phyloP scores from a whole-genome alignment of 1,140 invertebrate species.

The Pseudomyrmex cubaensis region DNA sequence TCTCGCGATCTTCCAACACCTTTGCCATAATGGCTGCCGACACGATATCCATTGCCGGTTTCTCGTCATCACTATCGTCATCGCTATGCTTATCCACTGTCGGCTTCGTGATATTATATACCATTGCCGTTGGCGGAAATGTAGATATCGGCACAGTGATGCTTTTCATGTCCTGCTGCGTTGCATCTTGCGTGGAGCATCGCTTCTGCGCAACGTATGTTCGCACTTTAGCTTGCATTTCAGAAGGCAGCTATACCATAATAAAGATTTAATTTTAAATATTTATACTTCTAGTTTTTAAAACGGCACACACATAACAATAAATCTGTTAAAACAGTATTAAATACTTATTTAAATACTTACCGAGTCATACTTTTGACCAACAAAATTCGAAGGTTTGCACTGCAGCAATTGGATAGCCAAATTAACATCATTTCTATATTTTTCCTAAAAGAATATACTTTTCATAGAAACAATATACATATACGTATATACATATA shows the following conservation, averaged over 20 bases:
- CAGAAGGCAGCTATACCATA: slow-evolving; percentile 91
- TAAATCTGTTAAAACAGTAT: no score
- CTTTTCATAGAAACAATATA: slow-evolving; percentile 1
- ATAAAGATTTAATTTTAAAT: slow-evolving; percentile 65
- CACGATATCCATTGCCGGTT: slow-evolving; percentile 90
- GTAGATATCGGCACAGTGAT: slow-evolving; percentile 93
- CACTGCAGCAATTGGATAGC: slow-evolving; percentile 97
- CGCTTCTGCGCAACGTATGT: slow-evolving; percentile 90
- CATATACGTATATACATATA: not conserved
- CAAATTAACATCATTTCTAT: slow-evolving; percentile 97
- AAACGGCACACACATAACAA: no score
- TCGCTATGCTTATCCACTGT: slow-evolving; percentile 77
- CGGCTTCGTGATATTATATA: slow-evolving; percentile 89
- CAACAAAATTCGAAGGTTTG: slow-evolving; percentile 97
- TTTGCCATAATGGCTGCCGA: slow-evolving; percentile 97
- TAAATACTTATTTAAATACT: slow-evolving; percentile 88
- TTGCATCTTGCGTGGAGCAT: slow-evolving; percentile 83
- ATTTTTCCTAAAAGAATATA: slow-evolving; percentile 90
- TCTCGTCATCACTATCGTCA: slow-evolving; percentile 85
- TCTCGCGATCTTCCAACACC: slow-evolving; percentile 94
- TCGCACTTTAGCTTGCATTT: slow-evolving; percentile 95
- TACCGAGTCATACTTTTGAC: slow-evolving; percentile 96
- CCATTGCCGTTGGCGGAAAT: slow-evolving; percentile 95
- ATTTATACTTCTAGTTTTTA: not conserved
- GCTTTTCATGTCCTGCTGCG: slow-evolving; percentile 87